Percentiles rank a stretch among this genome's conserved stretches.
These are phyloP conservation scores for Steinernema hermaphroditum DNA, from an alignment of 2,888 invertebrate genomes.

Conservation along the genomic window DNA sequence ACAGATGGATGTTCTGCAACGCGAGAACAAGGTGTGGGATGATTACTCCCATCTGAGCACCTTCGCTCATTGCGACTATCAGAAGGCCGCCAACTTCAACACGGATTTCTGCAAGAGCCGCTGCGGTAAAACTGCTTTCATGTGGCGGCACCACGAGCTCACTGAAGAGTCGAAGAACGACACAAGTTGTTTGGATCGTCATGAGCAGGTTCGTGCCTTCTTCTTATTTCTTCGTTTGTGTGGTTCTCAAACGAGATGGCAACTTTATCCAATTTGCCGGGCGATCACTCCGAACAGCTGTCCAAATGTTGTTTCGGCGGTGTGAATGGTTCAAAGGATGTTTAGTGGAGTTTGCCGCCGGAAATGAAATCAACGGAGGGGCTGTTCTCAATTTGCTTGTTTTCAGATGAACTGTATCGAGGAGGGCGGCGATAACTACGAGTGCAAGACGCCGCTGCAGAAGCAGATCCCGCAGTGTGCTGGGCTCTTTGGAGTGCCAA, in stretches of 20 bases:
- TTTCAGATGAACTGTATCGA: not conserved
- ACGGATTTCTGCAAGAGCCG: constrained; percentile 7
- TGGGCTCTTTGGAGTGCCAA: not conserved
- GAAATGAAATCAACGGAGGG: not conserved
- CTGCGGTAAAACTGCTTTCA: not conserved
- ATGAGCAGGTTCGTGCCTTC: not conserved
- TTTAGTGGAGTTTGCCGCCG: no score
- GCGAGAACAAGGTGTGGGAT: not conserved
- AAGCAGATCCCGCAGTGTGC: not conserved
- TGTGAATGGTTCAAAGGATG: no score
- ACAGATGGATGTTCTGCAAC: not conserved
- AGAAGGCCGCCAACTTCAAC: not conserved
- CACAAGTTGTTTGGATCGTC: not conserved
- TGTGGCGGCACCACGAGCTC: constrained; percentile 2
- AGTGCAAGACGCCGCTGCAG: not conserved
- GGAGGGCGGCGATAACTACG: not conserved
- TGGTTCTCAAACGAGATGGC: no score
- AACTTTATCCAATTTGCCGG: no score
- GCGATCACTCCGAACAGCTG: no score
- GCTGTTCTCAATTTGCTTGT: not conserved
- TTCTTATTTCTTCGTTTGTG: not conserved
- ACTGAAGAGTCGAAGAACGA: not conserved
- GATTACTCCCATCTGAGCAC: not conserved
- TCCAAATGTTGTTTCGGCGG: no score
- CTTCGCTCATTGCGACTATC: not conserved